Evolutionary conservation across 2,797 vertebrate genomes (phyloP).

Genomic region (Schizopygopsis pylzovi): DNA sequence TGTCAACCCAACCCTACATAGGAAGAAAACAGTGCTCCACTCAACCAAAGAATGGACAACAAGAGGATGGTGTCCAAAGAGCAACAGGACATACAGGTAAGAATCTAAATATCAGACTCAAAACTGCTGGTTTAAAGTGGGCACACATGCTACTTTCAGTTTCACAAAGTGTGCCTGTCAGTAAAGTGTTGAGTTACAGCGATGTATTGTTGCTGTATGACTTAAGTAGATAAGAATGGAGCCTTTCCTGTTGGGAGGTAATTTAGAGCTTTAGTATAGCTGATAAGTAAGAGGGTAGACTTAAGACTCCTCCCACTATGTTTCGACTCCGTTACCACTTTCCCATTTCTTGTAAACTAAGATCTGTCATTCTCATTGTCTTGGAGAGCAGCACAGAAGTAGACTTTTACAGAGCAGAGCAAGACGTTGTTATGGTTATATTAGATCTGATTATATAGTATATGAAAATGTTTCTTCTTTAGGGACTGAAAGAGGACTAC

Average conservation of each 20-base stretch:
- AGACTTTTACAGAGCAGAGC: background rate
- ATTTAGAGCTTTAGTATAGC: conserved; percentile 19
- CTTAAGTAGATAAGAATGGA: conserved; percentile 44
- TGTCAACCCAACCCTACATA: conserved; percentile 59
- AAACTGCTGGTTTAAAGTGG: background rate
- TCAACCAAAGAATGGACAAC: conserved; percentile 88
- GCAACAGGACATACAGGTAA: conserved; percentile 90
- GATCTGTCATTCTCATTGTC: background rate
- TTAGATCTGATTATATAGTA: background rate
- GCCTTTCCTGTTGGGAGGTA: conserved; percentile 50
- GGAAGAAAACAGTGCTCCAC: conserved; percentile 89
- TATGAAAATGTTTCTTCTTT: conserved; percentile 31
- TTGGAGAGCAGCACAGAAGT: background rate
- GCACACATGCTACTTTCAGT: background rate
- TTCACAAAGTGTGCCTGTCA: background rate
- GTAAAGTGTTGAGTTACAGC: conserved; percentile 17
- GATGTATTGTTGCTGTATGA: conserved; percentile 26
- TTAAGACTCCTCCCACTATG: background rate
- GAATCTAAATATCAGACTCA: conserved; percentile 39
- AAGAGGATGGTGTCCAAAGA: conserved; percentile 88
- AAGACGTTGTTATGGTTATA: background rate
- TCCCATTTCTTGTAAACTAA: background rate
- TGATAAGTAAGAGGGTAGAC: conserved; percentile 11
- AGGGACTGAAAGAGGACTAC: conserved; percentile 92
- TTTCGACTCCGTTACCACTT: background rate